Conservation (phyloP, 2,888 invertebrate genomes). For the Nomada lathburiana region DNA sequence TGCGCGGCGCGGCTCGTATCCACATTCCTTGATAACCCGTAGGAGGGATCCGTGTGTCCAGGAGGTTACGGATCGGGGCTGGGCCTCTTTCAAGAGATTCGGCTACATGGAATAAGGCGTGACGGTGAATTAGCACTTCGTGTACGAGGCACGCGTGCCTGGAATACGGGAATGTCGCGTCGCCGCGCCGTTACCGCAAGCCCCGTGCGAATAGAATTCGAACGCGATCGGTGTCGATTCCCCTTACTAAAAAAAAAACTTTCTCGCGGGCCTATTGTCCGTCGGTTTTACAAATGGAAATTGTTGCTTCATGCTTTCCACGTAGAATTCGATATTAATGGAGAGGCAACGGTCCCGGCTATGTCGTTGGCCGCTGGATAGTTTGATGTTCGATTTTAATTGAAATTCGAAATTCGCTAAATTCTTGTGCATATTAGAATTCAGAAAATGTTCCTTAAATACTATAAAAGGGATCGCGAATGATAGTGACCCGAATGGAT, state of each 20-base stretch:
- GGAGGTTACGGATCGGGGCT: neutral
- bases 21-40: constrained; percentile 69
- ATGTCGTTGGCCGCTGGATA: neutral
- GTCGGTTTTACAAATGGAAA: neutral
- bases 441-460: no score
- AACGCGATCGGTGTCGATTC: constrained; percentile 29
- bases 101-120: constrained; percentile 34
- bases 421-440: no score
- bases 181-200: constrained; percentile 31
- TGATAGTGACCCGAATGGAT: no score
- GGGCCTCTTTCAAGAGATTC: constrained; percentile 36
- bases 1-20: constrained; percentile 41
- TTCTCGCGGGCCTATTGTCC: neutral
- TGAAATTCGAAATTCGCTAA: no score
- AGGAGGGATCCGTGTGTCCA: constrained; percentile 30
- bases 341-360: neutral
- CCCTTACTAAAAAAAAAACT: constrained; percentile 4
- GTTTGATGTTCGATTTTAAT: no score
- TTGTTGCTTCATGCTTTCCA: neutral
- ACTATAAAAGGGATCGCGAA: no score
- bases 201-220: constrained; percentile 46
- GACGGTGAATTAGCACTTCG: constrained; percentile 56
- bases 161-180: constrained; percentile 30
- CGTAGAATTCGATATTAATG: neutral
- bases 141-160: constrained; percentile 43